Conservation (phyloP, 2,113 vertebrate genomes). For the Poeciliopsis retropinna region DNA sequence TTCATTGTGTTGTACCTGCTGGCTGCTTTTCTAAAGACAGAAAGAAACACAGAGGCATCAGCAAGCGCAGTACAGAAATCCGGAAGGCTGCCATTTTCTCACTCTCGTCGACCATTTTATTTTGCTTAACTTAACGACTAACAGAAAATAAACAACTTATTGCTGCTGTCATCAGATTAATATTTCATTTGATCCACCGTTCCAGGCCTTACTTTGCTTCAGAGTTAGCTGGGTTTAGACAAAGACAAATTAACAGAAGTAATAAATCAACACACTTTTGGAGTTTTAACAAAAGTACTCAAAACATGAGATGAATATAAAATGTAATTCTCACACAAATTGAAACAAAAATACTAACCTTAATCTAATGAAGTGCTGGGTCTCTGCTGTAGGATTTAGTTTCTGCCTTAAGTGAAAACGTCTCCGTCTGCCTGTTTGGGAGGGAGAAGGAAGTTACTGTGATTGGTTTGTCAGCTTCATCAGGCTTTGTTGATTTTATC, state of each 20-base stretch:
- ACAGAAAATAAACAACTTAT: background rate
- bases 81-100: conserved; percentile 65
- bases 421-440: background rate
- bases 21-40: conserved; percentile 10
- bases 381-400: background rate
- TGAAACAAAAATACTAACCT: conserved; percentile 22
- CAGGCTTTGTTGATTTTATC: conserved; percentile 3
- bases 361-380: background rate
- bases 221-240: background rate
- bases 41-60: background rate
- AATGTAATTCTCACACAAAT: background rate
- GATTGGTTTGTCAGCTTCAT: conserved; percentile 34
- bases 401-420: background rate
- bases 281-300: rapidly evolving
- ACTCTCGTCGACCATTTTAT: conserved; percentile 60
- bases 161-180: rapidly evolving
- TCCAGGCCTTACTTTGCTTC: background rate
- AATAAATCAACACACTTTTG: rapidly evolving
- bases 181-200: background rate
- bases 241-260: background rate
- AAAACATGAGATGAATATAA: background rate
- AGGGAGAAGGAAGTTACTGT: conserved; percentile 43
- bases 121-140: background rate
- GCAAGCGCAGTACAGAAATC: rapidly evolving
- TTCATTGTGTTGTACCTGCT: conserved; percentile 34